phyloP scores from a whole-genome alignment of 2,113 vertebrate genomes.

The Vimba vimba region DNA sequence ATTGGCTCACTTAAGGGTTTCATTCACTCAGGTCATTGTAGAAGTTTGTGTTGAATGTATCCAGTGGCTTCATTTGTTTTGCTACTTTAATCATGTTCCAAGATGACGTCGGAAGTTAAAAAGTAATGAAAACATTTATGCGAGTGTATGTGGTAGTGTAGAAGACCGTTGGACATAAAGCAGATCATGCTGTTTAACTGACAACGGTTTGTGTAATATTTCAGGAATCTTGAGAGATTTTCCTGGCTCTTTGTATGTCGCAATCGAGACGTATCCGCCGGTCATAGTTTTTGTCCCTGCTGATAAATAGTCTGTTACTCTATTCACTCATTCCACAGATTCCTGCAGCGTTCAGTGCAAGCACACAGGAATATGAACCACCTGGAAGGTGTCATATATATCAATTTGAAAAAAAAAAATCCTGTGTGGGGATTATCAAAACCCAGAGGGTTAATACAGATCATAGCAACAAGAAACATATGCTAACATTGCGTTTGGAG shows the following conservation, averaged over 20 bases:
- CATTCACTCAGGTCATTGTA: neutral
- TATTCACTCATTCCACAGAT: slow-evolving; percentile 27
- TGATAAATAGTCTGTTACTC: slow-evolving; percentile 39
- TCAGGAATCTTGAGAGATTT: slow-evolving; percentile 32
- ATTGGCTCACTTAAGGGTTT: neutral
- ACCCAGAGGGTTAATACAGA: slow-evolving; percentile 11
- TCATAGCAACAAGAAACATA: slow-evolving; percentile 39
- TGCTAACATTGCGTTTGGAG: slow-evolving; percentile 24
- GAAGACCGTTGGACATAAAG: slow-evolving; percentile 35
- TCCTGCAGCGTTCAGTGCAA: slow-evolving; percentile 33
- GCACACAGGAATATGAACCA: slow-evolving; percentile 22
- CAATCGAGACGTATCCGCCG: slow-evolving; percentile 7
- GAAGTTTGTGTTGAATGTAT: neutral
- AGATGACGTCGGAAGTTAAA: neutral
- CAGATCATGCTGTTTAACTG: slow-evolving; percentile 9
- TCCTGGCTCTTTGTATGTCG: neutral
- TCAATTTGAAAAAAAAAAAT: slow-evolving; percentile 15
- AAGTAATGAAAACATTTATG: neutral
- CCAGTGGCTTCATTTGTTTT: neutral
- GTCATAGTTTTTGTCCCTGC: slow-evolving; percentile 1
- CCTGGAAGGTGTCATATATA: slow-evolving; percentile 34
- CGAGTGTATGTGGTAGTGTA: neutral
- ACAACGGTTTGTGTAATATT: slow-evolving; percentile 51
- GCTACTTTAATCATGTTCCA: neutral
- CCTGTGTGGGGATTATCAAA: slow-evolving; percentile 24